These are phyloP conservation scores for Myopa tessellatipennis DNA, from an alignment of 2,888 invertebrate genomes.

Conservation along the genomic window DNA sequence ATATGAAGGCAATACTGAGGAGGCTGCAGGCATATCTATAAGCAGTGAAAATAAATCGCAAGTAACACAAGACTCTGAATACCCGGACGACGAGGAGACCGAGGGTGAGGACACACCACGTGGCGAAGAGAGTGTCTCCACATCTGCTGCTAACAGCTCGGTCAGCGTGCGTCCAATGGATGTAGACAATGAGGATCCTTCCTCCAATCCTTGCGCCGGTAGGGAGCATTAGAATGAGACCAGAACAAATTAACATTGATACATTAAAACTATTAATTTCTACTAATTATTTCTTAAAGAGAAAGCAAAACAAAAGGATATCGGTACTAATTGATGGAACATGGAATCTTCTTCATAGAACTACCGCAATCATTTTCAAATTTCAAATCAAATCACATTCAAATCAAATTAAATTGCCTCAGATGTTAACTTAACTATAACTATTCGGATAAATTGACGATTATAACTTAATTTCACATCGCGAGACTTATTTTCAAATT, in stretches of 20 bases:
- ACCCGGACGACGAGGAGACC: slow-evolving; percentile 2
- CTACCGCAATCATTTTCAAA: background rate
- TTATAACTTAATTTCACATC: too few species aligned
- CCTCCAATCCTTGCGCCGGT: slow-evolving; percentile 37
- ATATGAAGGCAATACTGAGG: slow-evolving; percentile 38
- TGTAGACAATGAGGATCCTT: slow-evolving; percentile 39
- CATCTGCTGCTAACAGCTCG: background rate
- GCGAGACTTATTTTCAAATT: background rate
- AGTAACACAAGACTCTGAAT: background rate
- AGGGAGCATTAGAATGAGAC: slow-evolving; percentile 34
- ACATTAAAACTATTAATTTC: background rate
- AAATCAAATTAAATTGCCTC: background rate
- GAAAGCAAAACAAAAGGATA: background rate
- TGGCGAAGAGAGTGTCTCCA: background rate
- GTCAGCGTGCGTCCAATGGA: slow-evolving; percentile 38
- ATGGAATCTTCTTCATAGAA: slow-evolving; percentile 12
- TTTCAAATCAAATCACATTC: background rate
- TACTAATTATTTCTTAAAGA: slow-evolving; percentile 24
- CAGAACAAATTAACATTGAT: slow-evolving; percentile 3
- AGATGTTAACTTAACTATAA: background rate
- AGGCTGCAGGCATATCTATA: slow-evolving; percentile 68
- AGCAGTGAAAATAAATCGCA: slow-evolving; percentile 60
- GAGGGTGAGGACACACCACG: background rate
- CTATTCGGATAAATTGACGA: background rate
- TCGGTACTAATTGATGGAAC: too few species aligned